Conservation (phyloP, 2,797 vertebrate species). For the Tachyglossus aculeatus region DNA sequence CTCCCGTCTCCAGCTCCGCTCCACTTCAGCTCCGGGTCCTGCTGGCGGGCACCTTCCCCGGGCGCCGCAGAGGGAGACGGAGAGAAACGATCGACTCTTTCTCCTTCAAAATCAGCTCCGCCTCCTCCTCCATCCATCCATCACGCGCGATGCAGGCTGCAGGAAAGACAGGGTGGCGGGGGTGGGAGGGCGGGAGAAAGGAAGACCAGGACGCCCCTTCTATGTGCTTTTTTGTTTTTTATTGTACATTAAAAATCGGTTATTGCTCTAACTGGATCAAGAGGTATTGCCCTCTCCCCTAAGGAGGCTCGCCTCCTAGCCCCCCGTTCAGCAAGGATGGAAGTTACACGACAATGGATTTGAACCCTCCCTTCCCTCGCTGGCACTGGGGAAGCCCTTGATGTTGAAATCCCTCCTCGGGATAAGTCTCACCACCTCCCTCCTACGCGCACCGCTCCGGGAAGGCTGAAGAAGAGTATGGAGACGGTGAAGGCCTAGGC, state of each 20-base stretch:
- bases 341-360: constrained; percentile 56
- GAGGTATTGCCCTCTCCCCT: constrained; percentile 72
- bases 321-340: constrained; percentile 68
- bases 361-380: constrained; percentile 46
- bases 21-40: constrained; percentile 63
- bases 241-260: constrained; percentile 79
- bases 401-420: constrained; percentile 23
- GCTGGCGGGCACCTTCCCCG: constrained; percentile 58
- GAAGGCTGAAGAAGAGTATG: constrained; percentile 23
- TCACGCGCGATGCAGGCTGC: constrained; percentile 51
- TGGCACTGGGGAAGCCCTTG: constrained; percentile 51
- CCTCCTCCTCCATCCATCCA: not conserved
- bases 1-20: no score
- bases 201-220: constrained; percentile 65
- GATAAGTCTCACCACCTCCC: constrained; percentile 25
- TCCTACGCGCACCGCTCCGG: not conserved
- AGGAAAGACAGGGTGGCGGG: constrained; percentile 61
- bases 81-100: constrained; percentile 37
- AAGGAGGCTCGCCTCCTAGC: constrained; percentile 64
- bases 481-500: constrained; percentile 20
- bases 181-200: no score
- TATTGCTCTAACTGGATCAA: constrained; percentile 80
- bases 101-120: not conserved
- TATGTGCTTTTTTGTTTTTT: constrained; percentile 73
- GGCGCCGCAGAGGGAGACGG: constrained; percentile 60